These are phyloP conservation scores for Ectemnius lituratus DNA, from an alignment of 2,888 invertebrate genomes.

Conservation along the genomic window DNA sequence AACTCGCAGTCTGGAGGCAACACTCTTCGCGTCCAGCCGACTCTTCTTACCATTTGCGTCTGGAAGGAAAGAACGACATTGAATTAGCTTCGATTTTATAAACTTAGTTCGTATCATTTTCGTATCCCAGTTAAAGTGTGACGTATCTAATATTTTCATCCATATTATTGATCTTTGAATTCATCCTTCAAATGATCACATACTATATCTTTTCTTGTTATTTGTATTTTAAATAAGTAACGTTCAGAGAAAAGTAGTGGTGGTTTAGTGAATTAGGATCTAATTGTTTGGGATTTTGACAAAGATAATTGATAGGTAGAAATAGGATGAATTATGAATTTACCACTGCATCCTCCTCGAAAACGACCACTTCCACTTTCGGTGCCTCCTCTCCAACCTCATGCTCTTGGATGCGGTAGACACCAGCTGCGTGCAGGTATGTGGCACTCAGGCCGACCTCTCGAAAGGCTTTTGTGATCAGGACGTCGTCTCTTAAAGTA, in stretches of 20 bases:
- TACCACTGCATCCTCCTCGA: constrained; percentile 79
- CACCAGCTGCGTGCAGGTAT: constrained; percentile 79
- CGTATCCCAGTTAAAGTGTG: no score
- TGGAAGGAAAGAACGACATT: constrained; percentile 49
- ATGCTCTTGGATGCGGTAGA: constrained; percentile 77
- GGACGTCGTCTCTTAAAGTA: constrained; percentile 77
- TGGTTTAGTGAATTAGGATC: no score
- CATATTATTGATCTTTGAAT: no score
- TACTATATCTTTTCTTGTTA: no score
- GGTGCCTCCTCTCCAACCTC: constrained; percentile 69
- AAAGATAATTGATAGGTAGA: no score
- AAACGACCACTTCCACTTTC: constrained; percentile 78
- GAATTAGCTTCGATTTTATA: no score
- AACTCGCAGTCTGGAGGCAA: constrained; percentile 80
- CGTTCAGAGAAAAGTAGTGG: no score
- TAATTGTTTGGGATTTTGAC: no score
- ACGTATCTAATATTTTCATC: no score
- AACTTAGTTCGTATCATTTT: no score
- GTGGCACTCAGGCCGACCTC: constrained; percentile 77
- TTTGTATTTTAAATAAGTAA: no score
- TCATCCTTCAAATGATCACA: no score
- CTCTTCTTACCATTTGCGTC: constrained; percentile 78
- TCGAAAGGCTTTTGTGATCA: constrained; percentile 78
- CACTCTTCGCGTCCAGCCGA: constrained; percentile 80
- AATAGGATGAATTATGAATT: constrained; percentile 29